These are phyloP conservation scores for Lamellibrachia luymesi DNA, from an alignment of 1,140 invertebrate species.

Conservation along the genomic window DNA sequence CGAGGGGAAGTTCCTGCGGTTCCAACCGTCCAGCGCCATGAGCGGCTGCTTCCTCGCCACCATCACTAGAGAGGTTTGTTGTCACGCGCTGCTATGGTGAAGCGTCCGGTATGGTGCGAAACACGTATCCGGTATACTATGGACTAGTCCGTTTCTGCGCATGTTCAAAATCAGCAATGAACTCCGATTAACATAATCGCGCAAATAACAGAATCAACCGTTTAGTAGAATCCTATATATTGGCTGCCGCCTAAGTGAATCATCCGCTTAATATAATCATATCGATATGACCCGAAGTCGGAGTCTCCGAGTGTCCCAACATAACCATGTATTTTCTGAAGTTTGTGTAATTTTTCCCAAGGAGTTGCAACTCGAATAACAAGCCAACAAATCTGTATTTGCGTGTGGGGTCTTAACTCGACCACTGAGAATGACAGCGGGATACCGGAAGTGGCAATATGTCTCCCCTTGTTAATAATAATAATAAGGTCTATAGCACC, in stretches of 20 bases:
- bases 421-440: neutral
- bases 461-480: no score
- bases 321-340: no score
- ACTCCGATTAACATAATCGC: neutral
- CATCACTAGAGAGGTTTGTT: slow-evolving; percentile 47
- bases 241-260: no score
- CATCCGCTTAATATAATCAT: no score
- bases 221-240: neutral
- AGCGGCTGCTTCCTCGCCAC: slow-evolving; percentile 51
- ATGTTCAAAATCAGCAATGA: neutral
- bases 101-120: neutral
- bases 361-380: neutral
- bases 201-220: neutral
- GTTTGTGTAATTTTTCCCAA: neutral
- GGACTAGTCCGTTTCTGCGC: neutral
- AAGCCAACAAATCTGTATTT: neutral
- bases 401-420: neutral
- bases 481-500: no score
- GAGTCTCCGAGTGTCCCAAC: no score
- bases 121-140: neutral
- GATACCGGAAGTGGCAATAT: neutral
- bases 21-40: slow-evolving; percentile 35
- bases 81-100: neutral
- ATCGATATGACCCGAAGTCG: no score
- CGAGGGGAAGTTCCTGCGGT: slow-evolving; percentile 40